Base-by-base conservation (phyloP, 2,797 vertebrate species). In the Cheracebus regulus region DNA sequence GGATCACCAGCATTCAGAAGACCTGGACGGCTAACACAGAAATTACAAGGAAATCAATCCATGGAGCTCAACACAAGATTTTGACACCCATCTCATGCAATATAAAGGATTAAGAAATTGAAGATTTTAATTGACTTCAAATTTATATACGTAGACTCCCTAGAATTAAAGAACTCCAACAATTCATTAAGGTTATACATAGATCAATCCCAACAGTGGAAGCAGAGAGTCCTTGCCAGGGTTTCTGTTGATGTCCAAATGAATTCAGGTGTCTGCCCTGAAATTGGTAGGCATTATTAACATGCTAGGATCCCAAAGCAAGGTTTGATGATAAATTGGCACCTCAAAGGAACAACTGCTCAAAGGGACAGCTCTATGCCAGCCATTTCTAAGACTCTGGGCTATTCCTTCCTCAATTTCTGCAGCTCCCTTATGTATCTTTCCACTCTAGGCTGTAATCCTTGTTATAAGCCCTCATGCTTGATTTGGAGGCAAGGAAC, bases 1-100 rank as follows among this genome's bases (percentile, higher is more conserved):
- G 99, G 99, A 98, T 99, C 99, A 96, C 99, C 99, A 90, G 99
- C 98, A 96, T 99, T 99, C 96, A 99, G 98, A 95, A 99, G 98
- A 97, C 99, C 99, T 83, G 99, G 99, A 72, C 99, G 99, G 97
- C 99, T 99, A 97, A 76, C 95, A 96, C 26, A 96, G 90, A 96
- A 97, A 94, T 95, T 64, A 89, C 72, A 97, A 97, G 82, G 64
- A 95, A 89, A 98, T 96, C 84, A 84, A 90, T 11, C 52, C 19
- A 85, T 26, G 33, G 13, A 24, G 85, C 61, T 86, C 57, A 93
- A 26, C 78, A 39, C 96, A 39, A 87, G 36, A 97, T 64, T 52
- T 73, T 75, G 6, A 90, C 46, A 93, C 33, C 76, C 50, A 67
- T 94, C 72, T 91, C n/a, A 82, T 44, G 39, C 15, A 78, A 44